Evolutionary conservation across 2,888 invertebrate species (phyloP).

Genomic region (Lypha dubia): DNA sequence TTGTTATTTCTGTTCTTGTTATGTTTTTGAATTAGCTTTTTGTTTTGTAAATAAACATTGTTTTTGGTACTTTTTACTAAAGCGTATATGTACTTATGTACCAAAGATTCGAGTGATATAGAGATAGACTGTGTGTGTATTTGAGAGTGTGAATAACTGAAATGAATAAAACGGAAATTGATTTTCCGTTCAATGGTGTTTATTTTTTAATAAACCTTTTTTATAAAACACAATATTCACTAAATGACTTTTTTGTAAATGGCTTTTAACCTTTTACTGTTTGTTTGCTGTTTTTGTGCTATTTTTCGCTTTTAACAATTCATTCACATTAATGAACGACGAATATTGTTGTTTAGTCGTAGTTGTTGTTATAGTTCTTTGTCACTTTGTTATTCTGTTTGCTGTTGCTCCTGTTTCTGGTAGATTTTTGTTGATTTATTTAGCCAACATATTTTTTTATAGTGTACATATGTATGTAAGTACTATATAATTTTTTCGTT

Average conservation of each 20-base stretch:
- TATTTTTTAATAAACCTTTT: conserved; percentile 19
- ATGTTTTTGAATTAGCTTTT: no score
- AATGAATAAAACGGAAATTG: conserved; percentile 38
- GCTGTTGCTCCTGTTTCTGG: conserved; percentile 57
- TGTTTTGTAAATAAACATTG: no score
- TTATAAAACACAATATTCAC: conserved; percentile 19
- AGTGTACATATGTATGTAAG: no score
- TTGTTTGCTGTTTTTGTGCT: conserved; percentile 22
- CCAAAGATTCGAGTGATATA: no score
- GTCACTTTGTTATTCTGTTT: conserved; percentile 63
- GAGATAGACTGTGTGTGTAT: no score
- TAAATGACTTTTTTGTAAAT: conserved; percentile 27
- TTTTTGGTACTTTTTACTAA: no score
- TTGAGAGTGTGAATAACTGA: conserved; percentile 42
- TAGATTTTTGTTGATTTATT: conserved; percentile 54
- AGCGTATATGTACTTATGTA: no score
- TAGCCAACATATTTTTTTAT: conserved; percentile 43
- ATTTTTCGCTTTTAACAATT: conserved; percentile 16
- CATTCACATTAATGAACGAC: conserved; percentile 54
- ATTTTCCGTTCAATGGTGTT: conserved; percentile 23
- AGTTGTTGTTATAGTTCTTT: conserved; percentile 43
- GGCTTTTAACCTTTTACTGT: conserved; percentile 37
- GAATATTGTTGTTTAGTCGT: conserved; percentile 35
- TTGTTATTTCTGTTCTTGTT: no score
- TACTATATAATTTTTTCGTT: conserved; percentile 21